Percentiles rank a stretch among this genome's conserved stretches.
phyloP scores from a whole-genome alignment of 2,113 vertebrate genomes.

The Orthonyx spaldingii region DNA sequence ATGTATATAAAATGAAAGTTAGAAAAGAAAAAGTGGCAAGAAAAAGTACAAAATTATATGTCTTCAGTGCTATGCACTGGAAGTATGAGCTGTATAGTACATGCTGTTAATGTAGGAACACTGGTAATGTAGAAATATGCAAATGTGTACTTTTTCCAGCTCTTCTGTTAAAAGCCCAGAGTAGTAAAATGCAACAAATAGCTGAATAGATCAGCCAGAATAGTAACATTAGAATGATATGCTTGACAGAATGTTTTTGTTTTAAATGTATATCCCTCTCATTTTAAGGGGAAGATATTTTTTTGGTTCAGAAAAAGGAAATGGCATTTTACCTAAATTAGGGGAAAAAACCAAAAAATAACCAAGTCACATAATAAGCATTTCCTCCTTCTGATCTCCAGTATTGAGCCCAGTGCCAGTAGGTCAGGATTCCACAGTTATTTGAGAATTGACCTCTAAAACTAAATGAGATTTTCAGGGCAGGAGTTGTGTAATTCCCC shows the following conservation, averaged over 20 bases:
- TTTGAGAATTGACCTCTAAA: not conserved
- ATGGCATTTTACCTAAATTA: not conserved
- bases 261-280: not conserved
- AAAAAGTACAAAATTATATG: not conserved
- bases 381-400: not conserved
- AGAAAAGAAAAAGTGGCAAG: not conserved
- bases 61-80: not conserved
- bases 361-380: not conserved
- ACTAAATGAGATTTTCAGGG: not conserved
- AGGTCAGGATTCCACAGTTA: not conserved
- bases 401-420: not conserved
- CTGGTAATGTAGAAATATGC: slow-evolving; percentile 13
- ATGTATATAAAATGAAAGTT: not conserved
- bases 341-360: not conserved
- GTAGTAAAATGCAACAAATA: slow-evolving; percentile 11
- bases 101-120: not conserved
- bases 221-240: not conserved
- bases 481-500: not conserved
- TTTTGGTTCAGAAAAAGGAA: not conserved
- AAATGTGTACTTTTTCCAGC: slow-evolving; percentile 13
- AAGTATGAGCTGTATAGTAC: not conserved
- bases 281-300: not conserved
- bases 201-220: not conserved
- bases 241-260: not conserved
- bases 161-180: not conserved